Conservation (phyloP, 2,113 vertebrate genomes). For the Chaenogobius annularis region DNA sequence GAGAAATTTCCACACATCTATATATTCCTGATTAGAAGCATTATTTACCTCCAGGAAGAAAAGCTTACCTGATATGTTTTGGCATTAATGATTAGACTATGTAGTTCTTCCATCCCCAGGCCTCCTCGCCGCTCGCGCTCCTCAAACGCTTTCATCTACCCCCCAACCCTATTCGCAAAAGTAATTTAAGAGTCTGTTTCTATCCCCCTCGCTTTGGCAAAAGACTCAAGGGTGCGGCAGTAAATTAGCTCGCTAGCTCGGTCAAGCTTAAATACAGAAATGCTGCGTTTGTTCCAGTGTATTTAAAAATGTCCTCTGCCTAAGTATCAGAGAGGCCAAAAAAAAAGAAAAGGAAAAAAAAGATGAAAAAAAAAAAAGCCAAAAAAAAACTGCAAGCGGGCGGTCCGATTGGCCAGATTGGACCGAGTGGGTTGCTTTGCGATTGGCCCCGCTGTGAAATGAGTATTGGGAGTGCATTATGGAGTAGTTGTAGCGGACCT, state of each 20-base stretch:
- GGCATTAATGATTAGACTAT: constrained; percentile 27
- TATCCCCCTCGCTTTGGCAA: constrained; percentile 62
- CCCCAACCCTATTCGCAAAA: constrained; percentile 60
- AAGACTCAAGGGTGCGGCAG: constrained; percentile 76
- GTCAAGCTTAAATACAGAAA: constrained; percentile 80
- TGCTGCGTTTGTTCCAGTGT: constrained; percentile 64
- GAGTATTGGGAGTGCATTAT: constrained; percentile 50
- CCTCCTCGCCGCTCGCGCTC: constrained; percentile 11
- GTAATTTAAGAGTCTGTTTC: constrained; percentile 73
- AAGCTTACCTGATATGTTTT: constrained; percentile 17
- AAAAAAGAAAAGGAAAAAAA: constrained; percentile 13
- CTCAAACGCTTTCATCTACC: constrained; percentile 15
- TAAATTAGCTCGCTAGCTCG: constrained; percentile 76
- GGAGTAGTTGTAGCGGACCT: constrained; percentile 35
- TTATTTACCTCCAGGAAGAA: constrained; percentile 2
- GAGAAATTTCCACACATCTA: constrained; percentile 9
- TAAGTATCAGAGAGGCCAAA: constrained; percentile 45
- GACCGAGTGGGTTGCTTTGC: constrained; percentile 28
- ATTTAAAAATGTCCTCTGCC: constrained; percentile 75
- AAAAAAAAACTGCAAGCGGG: constrained; percentile 16
- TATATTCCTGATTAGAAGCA: constrained; percentile 1
- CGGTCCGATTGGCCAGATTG: constrained; percentile 23
- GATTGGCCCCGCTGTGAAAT: constrained; percentile 33
- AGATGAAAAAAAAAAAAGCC: no score
- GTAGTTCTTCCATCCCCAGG: constrained; percentile 22